Evolutionary conservation across 1,140 invertebrate genomes (phyloP).

Genomic region (Phymastichus coffea): DNA sequence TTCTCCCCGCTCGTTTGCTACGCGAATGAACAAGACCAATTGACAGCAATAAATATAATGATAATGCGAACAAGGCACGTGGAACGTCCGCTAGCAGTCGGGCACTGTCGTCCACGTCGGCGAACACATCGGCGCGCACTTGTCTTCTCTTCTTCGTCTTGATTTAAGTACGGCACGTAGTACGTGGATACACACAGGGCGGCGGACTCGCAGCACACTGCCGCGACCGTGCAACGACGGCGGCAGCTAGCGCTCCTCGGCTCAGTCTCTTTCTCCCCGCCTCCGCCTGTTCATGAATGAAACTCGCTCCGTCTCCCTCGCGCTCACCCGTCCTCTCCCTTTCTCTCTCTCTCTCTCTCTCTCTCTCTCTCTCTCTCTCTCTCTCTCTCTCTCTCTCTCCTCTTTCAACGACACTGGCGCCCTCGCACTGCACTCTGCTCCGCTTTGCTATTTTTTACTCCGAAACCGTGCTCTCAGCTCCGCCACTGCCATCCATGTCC

Average conservation of each 20-base stretch:
- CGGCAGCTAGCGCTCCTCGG: not conserved
- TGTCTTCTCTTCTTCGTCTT: no score
- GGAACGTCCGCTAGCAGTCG: no score
- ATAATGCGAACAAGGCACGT: no score
- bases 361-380: not conserved
- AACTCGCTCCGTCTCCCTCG: not conserved
- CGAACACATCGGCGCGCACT: not conserved
- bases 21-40: no score
- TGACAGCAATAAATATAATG: no score
- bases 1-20: no score
- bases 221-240: no score
- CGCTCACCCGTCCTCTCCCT: not conserved
- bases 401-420: not conserved
- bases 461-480: no score
- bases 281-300: constrained; percentile 15
- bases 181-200: not conserved
- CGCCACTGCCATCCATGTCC: not conserved
- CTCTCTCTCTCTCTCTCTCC: not conserved
- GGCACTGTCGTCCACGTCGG: constrained; percentile 20
- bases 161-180: no score
- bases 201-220: not conserved
- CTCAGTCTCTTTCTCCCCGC: not conserved
- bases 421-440: not conserved
- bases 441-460: not conserved
- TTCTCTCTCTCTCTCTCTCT: not conserved